Percentiles rank a stretch among this genome's conserved stretches.
Evolutionary conservation across 2,797 vertebrate genomes (phyloP).

Genomic region (Kryptopterus vitreolus): DNA sequence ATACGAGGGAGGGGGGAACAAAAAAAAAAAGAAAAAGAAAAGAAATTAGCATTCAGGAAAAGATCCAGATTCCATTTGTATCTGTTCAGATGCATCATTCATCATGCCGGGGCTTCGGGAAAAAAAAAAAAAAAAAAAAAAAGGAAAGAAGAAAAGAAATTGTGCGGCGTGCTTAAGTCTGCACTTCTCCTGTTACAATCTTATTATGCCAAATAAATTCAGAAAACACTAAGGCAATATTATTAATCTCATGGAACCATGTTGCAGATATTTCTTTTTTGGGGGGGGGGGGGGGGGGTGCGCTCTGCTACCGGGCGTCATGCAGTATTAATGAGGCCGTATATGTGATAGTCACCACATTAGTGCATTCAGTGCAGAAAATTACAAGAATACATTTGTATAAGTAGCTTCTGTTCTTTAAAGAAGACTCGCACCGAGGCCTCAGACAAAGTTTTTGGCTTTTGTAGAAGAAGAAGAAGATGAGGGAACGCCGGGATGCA

Average conservation of each 20-base stretch:
- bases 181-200: slow-evolving; percentile 53
- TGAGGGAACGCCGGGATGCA: slow-evolving; percentile 13
- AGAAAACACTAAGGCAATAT: slow-evolving; percentile 56
- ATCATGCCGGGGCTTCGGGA: slow-evolving; percentile 45
- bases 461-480: slow-evolving; percentile 18
- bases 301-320: slow-evolving; percentile 49
- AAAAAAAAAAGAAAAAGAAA: slow-evolving; percentile 23
- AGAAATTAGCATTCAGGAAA: slow-evolving; percentile 50
- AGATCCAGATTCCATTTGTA: slow-evolving; percentile 54
- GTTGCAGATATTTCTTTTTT: slow-evolving; percentile 44
- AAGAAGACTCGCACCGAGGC: slow-evolving; percentile 23
- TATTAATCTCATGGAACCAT: slow-evolving; percentile 57
- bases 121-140: slow-evolving; percentile 3
- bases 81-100: slow-evolving; percentile 54
- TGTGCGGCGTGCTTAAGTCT: slow-evolving; percentile 43
- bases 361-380: slow-evolving; percentile 47
- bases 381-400: slow-evolving; percentile 60
- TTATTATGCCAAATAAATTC: slow-evolving; percentile 59
- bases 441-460: slow-evolving; percentile 28
- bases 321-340: slow-evolving; percentile 58
- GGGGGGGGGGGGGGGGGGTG: slow-evolving; percentile 41
- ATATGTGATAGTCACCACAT: slow-evolving; percentile 46
- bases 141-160: too few species aligned
- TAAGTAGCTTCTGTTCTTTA: slow-evolving; percentile 49
- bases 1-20: background rate